These are phyloP conservation scores for Psix sp. DNA, from an alignment of 1,140 invertebrate genomes.

Conservation along the genomic window DNA sequence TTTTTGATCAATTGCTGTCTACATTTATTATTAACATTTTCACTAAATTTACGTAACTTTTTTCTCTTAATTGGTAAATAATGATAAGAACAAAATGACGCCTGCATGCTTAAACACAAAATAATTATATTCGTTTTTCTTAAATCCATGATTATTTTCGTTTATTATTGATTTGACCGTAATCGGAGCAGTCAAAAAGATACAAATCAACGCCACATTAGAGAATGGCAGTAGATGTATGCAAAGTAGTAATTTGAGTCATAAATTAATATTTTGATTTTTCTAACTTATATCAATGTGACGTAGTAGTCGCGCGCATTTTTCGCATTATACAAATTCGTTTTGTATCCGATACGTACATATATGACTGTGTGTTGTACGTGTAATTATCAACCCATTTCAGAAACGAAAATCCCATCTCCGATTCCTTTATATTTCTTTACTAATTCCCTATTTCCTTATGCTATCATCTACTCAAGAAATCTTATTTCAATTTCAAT, in stretches of 20 bases:
- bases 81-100: no score
- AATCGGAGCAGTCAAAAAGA: constrained; percentile 46
- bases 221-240: constrained; percentile 65
- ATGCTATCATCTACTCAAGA: no score
- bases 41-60: no score
- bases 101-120: no score
- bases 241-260: constrained; percentile 50
- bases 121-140: no score
- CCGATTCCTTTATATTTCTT: constrained; percentile 4
- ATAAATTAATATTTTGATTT: constrained; percentile 50
- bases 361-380: constrained; percentile 60
- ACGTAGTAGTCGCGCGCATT: constrained; percentile 55
- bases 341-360: constrained; percentile 64
- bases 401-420: constrained; percentile 11
- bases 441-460: no score
- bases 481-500: constrained; percentile 39
- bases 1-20: constrained; percentile 21
- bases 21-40: constrained; percentile 37
- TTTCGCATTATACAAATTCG: constrained; percentile 49
- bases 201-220: constrained; percentile 55
- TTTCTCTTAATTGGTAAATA: no score
- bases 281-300: constrained; percentile 50
- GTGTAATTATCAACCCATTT: constrained; percentile 50
- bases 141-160: background rate
- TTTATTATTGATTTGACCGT: constrained; percentile 1